Percentiles rank a stretch among this genome's conserved stretches.
Evolutionary conservation across 2,888 invertebrate genomes (phyloP).

Genomic region (Diabrotica balteata): DNA sequence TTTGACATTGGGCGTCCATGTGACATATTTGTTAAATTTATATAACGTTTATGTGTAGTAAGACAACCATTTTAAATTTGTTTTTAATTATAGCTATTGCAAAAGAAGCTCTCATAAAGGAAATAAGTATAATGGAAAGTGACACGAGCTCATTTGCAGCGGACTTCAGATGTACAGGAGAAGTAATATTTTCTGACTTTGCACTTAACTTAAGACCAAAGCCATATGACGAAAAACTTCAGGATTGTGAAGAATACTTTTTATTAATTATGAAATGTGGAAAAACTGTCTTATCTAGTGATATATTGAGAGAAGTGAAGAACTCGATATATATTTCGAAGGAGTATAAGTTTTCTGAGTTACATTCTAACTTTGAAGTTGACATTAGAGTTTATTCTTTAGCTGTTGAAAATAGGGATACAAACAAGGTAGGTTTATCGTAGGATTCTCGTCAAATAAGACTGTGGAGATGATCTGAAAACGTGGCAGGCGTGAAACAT

Average conservation of each 20-base stretch:
- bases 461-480: too few species aligned
- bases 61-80: too few species aligned
- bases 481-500: too few species aligned
- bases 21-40: too few species aligned
- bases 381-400: slow-evolving; percentile 40
- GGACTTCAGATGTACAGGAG: slow-evolving; percentile 32
- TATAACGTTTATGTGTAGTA: too few species aligned
- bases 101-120: slow-evolving; percentile 37
- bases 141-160: slow-evolving; percentile 16
- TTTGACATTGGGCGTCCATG: too few species aligned
- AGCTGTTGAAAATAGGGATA: neutral
- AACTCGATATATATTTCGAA: slow-evolving; percentile 28
- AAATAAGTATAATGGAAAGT: slow-evolving; percentile 38
- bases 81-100: slow-evolving; percentile 30
- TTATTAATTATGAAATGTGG: slow-evolving; percentile 38
- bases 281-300: slow-evolving; percentile 38
- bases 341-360: slow-evolving; percentile 32
- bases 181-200: slow-evolving; percentile 37
- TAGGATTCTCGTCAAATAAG: too few species aligned
- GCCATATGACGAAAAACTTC: slow-evolving; percentile 7
- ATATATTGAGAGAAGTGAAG: slow-evolving; percentile 32
- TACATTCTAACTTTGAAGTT: slow-evolving; percentile 39
- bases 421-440: slow-evolving; percentile 24
- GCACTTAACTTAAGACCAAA: neutral
- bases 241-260: slow-evolving; percentile 35